A percentile compares a stretch with the other conserved stretches of the same genome.
phyloP scores from a whole-genome alignment of 2,797 vertebrate genomes.

The Antrozous pallidus region DNA sequence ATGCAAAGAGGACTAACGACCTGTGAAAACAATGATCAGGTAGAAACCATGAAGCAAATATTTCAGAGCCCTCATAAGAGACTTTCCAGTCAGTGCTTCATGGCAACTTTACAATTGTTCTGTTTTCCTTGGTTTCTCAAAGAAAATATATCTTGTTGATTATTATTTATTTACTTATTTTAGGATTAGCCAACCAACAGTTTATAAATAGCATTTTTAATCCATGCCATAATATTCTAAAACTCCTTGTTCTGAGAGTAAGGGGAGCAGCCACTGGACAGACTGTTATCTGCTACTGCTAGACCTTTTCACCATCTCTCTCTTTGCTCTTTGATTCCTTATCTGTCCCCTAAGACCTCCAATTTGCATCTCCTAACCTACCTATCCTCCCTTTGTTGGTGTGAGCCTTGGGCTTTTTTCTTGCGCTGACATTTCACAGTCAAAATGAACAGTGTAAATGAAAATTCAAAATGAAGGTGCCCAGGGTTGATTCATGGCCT shows the following conservation, averaged over 20 bases:
- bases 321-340: neutral
- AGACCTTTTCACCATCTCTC: neutral
- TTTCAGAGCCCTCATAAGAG: neutral
- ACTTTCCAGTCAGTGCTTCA: constrained; percentile 34
- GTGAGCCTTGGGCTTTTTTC: neutral
- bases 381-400: neutral
- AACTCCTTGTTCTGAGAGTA: neutral
- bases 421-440: neutral
- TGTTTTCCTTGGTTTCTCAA: constrained; percentile 34
- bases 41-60: neutral
- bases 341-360: neutral
- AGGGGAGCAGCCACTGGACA: neutral
- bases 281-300: neutral
- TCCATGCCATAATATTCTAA: neutral
- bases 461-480: constrained; percentile 36
- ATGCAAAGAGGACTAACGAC: neutral
- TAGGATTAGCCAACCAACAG: neutral
- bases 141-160: neutral
- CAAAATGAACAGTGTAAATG: neutral
- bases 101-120: constrained; percentile 29
- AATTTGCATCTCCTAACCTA: neutral
- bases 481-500: neutral
- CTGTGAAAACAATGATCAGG: neutral
- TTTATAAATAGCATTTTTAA: neutral
- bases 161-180: too few relatives aligned